These are phyloP conservation scores for Kryptolebias marmoratus DNA, from an alignment of 2,113 vertebrate species.

Conservation along the genomic window DNA sequence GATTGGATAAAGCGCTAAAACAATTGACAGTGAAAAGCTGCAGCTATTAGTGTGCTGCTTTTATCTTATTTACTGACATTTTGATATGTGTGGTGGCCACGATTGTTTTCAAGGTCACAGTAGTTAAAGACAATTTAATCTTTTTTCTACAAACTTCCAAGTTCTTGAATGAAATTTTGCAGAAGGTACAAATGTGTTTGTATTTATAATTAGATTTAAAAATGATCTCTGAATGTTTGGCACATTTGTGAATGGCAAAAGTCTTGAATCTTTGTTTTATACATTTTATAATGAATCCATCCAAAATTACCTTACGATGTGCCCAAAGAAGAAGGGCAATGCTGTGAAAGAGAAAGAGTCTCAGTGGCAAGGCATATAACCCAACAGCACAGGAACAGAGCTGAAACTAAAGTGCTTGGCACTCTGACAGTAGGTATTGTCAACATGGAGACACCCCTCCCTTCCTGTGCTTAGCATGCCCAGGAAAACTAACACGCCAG, in stretches of 20 bases:
- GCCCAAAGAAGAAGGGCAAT: neutral
- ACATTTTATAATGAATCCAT: constrained; percentile 2
- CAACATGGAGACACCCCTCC: constrained; percentile 36
- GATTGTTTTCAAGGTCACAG: too few relatives aligned
- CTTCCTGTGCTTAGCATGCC: constrained; percentile 22
- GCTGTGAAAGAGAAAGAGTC: constrained; percentile 18
- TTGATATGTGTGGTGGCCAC: too few relatives aligned
- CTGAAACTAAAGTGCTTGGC: constrained; percentile 39
- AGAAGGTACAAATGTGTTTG: neutral
- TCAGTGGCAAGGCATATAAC: constrained; percentile 21
- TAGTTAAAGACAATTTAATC: too few relatives aligned
- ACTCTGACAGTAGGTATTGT: constrained; percentile 69
- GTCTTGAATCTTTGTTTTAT: neutral
- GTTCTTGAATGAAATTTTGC: too few relatives aligned
- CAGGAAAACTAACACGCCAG: constrained; percentile 64
- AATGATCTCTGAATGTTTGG: too few relatives aligned
- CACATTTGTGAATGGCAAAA: too few relatives aligned
- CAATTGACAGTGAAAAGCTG: too few relatives aligned
- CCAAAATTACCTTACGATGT: neutral
- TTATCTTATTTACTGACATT: too few relatives aligned
- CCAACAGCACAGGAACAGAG: constrained; percentile 19
- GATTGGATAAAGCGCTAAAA: too few relatives aligned
- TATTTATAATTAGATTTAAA: neutral
- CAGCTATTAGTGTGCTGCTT: too few relatives aligned
- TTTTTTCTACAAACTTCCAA: too few relatives aligned